Conservation (phyloP, 2,888 invertebrate species). For the Nymphalis c-album region DNA sequence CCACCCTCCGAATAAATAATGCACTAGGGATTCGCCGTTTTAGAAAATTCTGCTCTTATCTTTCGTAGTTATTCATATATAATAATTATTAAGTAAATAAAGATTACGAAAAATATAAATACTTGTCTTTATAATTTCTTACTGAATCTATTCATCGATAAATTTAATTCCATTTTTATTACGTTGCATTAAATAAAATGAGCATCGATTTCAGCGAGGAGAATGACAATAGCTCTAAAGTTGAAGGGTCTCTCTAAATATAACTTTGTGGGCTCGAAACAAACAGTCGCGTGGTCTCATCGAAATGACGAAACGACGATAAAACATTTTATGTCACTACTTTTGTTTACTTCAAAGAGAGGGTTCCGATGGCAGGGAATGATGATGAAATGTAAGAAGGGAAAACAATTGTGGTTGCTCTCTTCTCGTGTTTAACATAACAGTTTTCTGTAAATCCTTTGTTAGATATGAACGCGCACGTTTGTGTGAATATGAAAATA, state of each 20-base stretch:
- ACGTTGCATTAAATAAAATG: slow-evolving; percentile 5
- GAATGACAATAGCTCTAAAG: slow-evolving; percentile 15
- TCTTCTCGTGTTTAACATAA: slow-evolving; percentile 49
- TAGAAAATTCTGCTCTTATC: no score
- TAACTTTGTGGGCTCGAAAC: slow-evolving; percentile 19
- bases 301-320: slow-evolving; percentile 48
- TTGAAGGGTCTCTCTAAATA: slow-evolving; percentile 19
- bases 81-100: no score
- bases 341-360: slow-evolving; percentile 68
- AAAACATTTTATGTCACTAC: slow-evolving; percentile 71
- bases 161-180: not conserved
- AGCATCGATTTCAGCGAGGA: slow-evolving; percentile 16
- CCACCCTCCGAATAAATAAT: no score
- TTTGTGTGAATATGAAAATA: slow-evolving; percentile 34
- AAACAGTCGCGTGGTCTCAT: slow-evolving; percentile 20
- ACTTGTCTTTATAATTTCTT: no score
- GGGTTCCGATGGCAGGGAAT: slow-evolving; percentile 50
- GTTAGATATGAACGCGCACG: slow-evolving; percentile 40
- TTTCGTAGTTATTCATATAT: no score
- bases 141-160: no score
- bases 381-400: slow-evolving; percentile 46
- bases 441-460: slow-evolving; percentile 51
- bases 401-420: slow-evolving; percentile 50
- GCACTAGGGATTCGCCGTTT: no score
- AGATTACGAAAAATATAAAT: no score